phyloP scores from a whole-genome alignment of 2,797 vertebrate species.

The Pipistrellus pygmaeus region DNA sequence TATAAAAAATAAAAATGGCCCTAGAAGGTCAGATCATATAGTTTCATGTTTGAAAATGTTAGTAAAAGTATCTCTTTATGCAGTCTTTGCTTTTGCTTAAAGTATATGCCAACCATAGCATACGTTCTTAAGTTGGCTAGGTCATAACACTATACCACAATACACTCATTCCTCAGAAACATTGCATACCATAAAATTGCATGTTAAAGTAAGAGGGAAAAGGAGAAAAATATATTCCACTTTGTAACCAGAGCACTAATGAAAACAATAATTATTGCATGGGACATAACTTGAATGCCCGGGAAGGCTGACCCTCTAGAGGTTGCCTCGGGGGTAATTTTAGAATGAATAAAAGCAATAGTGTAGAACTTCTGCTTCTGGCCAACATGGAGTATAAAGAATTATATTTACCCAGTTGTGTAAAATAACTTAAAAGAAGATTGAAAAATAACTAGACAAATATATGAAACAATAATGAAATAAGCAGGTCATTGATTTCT shows the following conservation, averaged over 20 bases:
- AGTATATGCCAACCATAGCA: not conserved
- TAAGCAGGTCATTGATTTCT: not conserved
- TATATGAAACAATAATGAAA: not conserved
- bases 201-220: conserved; percentile 6
- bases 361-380: not conserved
- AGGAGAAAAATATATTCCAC: not conserved
- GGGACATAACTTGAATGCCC: not conserved
- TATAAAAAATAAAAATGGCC: not conserved
- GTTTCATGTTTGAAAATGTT: conserved; percentile 12
- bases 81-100: conserved; percentile 35
- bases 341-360: conserved; percentile 9
- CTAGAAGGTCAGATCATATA: not conserved
- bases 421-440: not conserved
- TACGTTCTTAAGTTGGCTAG: not conserved
- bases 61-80: not conserved
- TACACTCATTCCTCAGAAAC: not conserved
- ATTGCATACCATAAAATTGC: not conserved
- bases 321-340: not conserved
- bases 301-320: not conserved
- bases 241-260: conserved; percentile 32
- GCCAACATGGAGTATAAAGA: not conserved
- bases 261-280: not conserved
- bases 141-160: not conserved
- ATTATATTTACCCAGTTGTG: not conserved
- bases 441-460: not conserved